Base-by-base conservation (phyloP, 2,888 invertebrate genomes). In the Coremacera marginata region DNA sequence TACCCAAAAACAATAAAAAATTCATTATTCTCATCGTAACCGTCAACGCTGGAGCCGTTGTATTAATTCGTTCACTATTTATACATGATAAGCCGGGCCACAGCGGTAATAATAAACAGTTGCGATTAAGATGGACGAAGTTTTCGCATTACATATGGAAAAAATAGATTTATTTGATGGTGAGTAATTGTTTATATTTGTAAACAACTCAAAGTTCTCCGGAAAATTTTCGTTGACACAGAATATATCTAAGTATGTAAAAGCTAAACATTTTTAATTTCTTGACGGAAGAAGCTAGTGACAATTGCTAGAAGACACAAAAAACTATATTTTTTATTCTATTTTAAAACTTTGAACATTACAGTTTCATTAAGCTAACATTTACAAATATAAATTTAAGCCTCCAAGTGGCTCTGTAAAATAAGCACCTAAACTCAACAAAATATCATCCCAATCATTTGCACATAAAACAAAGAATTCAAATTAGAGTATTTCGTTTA, bases 111-210 rank as follows among this genome's bases (percentile, higher is more conserved):
- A 27, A 67, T 34, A 27, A 67, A 37, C 19, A n/a, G 37, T 70
- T 11, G 62, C 68, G 44, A 44, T 27, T 55, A 85, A 84, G 80
- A 89, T 89, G 88, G 88, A 88, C 81, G 89, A 89, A 79, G 89
- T 88, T 73, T 88, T 89, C 78, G 86, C 88, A 76, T 81, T 88
- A 74, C 88, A 88, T 83, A 86, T 86, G 82, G 89, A 87, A 79
- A 88, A 88, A 80, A 84, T 88, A 44, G 88, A 88, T 80, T 86
- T 88, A 70, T 88, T 87, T 79, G 88, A 88, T 82, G 88, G 88
- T 89, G 81, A 84, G 85, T 83, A 74, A 8, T 68, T 31, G 51
- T 19, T 44, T 77, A 7, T 25, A 27, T 57, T 57, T 25, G 9
- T n/a, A n/a, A 19, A 22, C 3, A n/a, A 55, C 16, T 55, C 5